Conservation (phyloP, 2,113 vertebrate genomes). For the Chionis minor region DNA sequence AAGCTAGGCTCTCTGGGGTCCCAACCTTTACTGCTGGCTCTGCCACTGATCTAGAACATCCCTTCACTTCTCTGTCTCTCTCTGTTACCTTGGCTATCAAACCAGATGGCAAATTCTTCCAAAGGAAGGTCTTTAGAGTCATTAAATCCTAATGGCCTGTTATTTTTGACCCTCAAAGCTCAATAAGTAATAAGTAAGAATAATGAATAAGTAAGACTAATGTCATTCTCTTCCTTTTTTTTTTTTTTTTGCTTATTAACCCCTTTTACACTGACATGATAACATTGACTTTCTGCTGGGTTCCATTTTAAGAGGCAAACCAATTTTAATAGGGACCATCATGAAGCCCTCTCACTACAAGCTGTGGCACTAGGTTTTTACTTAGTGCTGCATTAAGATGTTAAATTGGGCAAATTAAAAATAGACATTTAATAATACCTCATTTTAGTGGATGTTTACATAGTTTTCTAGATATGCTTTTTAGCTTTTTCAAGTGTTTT, state of each 20-base stretch:
- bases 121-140: not conserved
- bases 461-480: not conserved
- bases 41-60: not conserved
- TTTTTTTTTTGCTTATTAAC: not conserved
- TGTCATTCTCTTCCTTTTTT: not conserved
- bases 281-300: not conserved
- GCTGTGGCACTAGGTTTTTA: not conserved
- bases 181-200: not conserved
- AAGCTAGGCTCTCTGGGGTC: not conserved
- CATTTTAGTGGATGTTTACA: not conserved
- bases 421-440: not conserved
- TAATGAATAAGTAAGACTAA: not conserved
- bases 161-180: not conserved
- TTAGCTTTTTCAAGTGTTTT: not conserved
- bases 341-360: not conserved
- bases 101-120: not conserved
- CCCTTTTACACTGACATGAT: not conserved
- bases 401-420: not conserved
- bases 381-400: not conserved
- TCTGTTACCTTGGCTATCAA: not conserved
- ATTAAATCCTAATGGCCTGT: not conserved
- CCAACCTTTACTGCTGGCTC: not conserved
- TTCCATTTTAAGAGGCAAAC: not conserved
- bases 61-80: not conserved
- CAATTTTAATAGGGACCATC: not conserved